Conservation (phyloP, 2,888 invertebrate genomes). For the Limnephilus rhombicus region DNA sequence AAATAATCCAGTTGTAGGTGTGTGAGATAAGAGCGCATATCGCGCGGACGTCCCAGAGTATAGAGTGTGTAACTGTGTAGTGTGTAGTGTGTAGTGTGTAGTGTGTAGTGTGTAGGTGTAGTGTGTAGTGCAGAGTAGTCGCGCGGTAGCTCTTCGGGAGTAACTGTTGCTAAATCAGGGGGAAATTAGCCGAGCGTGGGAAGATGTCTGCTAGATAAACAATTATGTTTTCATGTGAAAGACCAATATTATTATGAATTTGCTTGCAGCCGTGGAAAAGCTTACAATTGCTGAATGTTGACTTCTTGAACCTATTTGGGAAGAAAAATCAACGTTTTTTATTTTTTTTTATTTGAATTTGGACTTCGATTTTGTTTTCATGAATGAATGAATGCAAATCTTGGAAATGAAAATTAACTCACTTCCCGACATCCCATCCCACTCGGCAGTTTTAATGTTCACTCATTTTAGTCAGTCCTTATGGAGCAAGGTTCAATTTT, state of each 20-base stretch:
- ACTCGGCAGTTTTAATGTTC: too few species aligned
- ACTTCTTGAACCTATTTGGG: too few species aligned
- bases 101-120: not conserved
- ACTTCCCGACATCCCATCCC: too few species aligned
- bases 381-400: too few species aligned
- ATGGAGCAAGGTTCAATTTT: too few species aligned
- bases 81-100: too few species aligned
- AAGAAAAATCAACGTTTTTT: too few species aligned
- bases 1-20: not conserved
- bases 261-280: not conserved
- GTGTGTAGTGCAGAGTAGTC: not conserved
- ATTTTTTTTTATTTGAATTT: too few species aligned
- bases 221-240: not conserved
- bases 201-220: not conserved
- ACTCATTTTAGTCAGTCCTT: too few species aligned
- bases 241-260: not conserved
- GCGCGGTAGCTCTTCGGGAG: not conserved
- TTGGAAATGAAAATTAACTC: too few species aligned
- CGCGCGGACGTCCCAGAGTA: not conserved
- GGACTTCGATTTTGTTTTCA: too few species aligned
- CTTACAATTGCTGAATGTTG: not conserved
- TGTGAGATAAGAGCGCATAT: not conserved
- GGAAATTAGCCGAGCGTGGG: constrained; percentile 1
- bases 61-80: too few species aligned
- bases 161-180: not conserved